Evolutionary conservation across 1,140 invertebrate species (phyloP).

Genomic region (Trachymyrmex cornetzi): DNA sequence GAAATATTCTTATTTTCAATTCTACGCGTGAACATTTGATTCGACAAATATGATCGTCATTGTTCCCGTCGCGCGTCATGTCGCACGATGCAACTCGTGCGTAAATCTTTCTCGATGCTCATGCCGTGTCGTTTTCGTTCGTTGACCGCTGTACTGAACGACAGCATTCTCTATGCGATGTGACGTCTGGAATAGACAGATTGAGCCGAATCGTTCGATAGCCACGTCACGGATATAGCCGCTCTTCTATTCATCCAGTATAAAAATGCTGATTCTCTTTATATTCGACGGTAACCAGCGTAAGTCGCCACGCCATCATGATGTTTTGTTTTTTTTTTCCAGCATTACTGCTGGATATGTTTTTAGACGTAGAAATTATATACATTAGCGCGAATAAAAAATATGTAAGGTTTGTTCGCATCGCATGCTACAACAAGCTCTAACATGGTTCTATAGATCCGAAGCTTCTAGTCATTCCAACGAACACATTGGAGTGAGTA

Average conservation of each 20-base stretch:
- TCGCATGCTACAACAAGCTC: too few relatives aligned
- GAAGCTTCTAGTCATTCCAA: too few relatives aligned
- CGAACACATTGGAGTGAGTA: too few relatives aligned
- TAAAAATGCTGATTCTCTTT: conserved; percentile 7
- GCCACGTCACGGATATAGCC: neutral
- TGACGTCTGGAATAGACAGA: conserved; percentile 11
- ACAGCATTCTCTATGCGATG: neutral
- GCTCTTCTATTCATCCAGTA: conserved; percentile 18
- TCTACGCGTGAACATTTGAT: neutral
- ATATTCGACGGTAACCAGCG: neutral
- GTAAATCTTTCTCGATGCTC: conserved; percentile 32
- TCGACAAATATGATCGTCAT: conserved; percentile 32
- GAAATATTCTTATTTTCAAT: conserved; percentile 38
- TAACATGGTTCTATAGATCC: too few relatives aligned
- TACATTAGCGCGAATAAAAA: neutral
- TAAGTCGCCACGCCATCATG: neutral
- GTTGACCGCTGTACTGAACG: conserved; percentile 36
- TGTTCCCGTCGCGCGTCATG: neutral
- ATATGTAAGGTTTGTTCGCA: neutral
- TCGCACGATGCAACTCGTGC: conserved; percentile 23
- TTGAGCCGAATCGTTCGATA: conserved; percentile 33
- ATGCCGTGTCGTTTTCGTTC: conserved; percentile 31
- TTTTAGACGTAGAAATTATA: neutral
- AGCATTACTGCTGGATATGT: neutral
- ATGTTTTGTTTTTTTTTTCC: neutral